Evolutionary conservation across 2,888 invertebrate genomes (phyloP).

Genomic region (Cephus nigrinus): DNA sequence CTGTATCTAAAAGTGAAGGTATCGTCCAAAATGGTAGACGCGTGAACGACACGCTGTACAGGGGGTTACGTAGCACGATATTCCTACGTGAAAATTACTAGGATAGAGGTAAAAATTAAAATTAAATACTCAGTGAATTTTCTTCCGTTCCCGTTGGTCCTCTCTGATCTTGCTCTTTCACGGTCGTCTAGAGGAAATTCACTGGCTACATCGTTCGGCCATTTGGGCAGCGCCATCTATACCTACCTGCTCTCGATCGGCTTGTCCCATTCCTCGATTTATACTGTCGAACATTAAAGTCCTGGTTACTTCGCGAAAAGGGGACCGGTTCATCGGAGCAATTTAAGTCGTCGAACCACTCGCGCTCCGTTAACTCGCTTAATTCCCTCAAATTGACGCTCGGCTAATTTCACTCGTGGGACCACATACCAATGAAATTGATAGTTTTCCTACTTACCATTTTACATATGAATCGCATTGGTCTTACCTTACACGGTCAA

Average conservation of each 20-base stretch:
- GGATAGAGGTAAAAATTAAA: neutral
- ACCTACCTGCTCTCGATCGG: conserved; percentile 1
- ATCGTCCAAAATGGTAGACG: neutral
- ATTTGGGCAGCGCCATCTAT: conserved; percentile 52
- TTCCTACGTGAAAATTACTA: neutral
- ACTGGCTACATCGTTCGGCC: conserved; percentile 41
- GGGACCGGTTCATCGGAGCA: conserved; percentile 23
- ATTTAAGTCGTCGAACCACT: conserved; percentile 29
- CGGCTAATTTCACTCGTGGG: neutral
- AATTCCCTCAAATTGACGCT: conserved; percentile 3
- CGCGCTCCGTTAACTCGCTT: conserved; percentile 16
- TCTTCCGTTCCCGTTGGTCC: neutral
- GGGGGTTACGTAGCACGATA: neutral
- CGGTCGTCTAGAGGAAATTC: conserved; percentile 32
- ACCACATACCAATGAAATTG: neutral
- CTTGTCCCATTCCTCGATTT: conserved; percentile 38
- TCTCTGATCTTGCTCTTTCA: neutral
- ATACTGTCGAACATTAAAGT: conserved; percentile 39
- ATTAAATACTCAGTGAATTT: neutral
- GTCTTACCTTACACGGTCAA: neutral
- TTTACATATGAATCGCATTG: neutral
- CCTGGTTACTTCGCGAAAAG: conserved; percentile 39
- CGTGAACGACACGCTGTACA: neutral
- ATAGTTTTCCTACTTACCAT: neutral
- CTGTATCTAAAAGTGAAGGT: neutral